These are phyloP conservation scores for Halisarca cf. caerulea DNA, from an alignment of 37 sponge, comb jelly and placozoan species.

Conservation along the genomic window DNA sequence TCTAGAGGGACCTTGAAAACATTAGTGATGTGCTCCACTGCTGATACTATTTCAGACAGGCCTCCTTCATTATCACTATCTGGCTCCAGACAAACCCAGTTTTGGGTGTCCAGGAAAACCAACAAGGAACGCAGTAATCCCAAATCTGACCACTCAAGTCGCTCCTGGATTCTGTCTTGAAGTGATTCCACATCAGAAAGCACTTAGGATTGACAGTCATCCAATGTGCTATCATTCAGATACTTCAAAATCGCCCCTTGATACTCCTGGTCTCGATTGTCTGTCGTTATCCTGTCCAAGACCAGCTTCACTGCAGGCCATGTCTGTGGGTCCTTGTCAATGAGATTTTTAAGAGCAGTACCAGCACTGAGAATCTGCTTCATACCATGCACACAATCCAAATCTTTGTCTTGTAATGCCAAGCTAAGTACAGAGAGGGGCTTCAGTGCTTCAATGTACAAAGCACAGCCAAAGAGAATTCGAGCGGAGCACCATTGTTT, in stretches of 20 bases:
- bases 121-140: constrained; percentile 34
- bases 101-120: constrained; percentile 45
- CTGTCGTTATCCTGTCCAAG: constrained; percentile 17
- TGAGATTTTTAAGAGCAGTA: constrained; percentile 29
- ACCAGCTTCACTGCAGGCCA: constrained; percentile 46
- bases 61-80: neutral
- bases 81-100: neutral
- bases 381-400: constrained; percentile 29
- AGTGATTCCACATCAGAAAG: constrained; percentile 11
- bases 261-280: constrained; percentile 18
- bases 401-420: constrained; percentile 25
- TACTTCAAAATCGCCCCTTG: constrained; percentile 32
- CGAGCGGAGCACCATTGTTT: constrained; percentile 53
- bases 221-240: neutral
- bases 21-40: constrained; percentile 9
- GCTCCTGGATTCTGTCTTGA: constrained; percentile 33
- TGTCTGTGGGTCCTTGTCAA: constrained; percentile 23
- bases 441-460: constrained; percentile 51
- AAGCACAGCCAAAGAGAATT: constrained; percentile 66
- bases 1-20: constrained; percentile 38
- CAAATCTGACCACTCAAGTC: constrained; percentile 45
- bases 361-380: too few relatives aligned
- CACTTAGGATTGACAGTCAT: neutral
- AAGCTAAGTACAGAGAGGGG: constrained; percentile 45
- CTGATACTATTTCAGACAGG: neutral